Percentiles rank a stretch among this genome's conserved stretches.
phyloP scores from a whole-genome alignment of 1,140 invertebrate genomes.

The Drosophila melanica region DNA sequence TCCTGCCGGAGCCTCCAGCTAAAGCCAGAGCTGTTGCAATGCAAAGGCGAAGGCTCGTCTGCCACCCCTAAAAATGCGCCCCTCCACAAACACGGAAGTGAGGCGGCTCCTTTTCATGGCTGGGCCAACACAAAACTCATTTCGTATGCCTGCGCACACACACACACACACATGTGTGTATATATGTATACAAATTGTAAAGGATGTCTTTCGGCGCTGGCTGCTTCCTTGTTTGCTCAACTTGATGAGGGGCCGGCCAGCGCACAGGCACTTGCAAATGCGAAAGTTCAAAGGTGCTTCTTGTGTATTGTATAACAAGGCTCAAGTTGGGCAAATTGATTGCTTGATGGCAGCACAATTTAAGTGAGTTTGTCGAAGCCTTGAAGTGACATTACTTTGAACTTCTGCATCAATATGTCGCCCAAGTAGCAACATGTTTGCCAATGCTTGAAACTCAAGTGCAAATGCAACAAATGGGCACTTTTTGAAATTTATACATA shows the following conservation, averaged over 20 bases:
- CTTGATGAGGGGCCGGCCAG: conserved; percentile 21
- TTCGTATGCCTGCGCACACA: conserved; percentile 55
- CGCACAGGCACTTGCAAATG: conserved; percentile 18
- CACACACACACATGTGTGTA: background rate
- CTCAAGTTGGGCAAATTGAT: conserved; percentile 63
- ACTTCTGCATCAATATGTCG: conserved; percentile 54
- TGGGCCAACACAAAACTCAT: conserved; percentile 65
- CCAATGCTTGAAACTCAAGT: conserved; percentile 45
- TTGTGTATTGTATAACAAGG: conserved; percentile 67
- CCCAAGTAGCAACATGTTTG: conserved; percentile 50
- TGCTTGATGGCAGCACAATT: conserved; percentile 53
- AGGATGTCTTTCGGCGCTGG: conserved; percentile 46
- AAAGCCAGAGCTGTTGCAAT: conserved; percentile 24
- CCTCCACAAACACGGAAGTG: conserved; percentile 65
- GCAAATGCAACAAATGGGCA: conserved; percentile 47
- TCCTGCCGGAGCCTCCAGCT: conserved; percentile 29
- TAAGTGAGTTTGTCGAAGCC: conserved; percentile 28
- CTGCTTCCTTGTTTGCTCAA: conserved; percentile 64
- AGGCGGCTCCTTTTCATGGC: conserved; percentile 56
- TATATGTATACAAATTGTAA: conserved; percentile 51
- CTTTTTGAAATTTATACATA: background rate
- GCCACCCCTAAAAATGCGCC: background rate
- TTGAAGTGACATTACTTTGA: conserved; percentile 72
- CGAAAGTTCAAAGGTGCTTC: conserved; percentile 75
- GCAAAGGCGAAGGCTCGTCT: conserved; percentile 10